Conservation (phyloP, 2,797 vertebrate species). For the Limosa lapponica region DNA sequence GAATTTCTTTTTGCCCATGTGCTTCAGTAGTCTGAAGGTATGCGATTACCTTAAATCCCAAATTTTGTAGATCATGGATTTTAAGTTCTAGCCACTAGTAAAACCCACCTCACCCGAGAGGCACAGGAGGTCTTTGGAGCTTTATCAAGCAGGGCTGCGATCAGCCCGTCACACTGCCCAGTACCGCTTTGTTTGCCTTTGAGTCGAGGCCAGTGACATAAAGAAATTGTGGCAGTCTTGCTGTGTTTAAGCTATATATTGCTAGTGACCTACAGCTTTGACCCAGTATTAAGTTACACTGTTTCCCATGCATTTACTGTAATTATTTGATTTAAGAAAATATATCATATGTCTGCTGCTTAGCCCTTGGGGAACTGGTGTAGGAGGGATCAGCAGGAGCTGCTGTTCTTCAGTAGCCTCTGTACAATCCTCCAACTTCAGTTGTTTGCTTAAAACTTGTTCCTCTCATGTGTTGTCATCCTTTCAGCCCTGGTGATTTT, state of each 20-base stretch:
- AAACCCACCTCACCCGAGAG: neutral
- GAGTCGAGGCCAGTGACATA: neutral
- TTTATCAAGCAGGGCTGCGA: neutral
- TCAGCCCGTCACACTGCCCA: rapidly evolving
- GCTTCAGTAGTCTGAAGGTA: neutral
- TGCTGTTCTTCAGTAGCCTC: constrained; percentile 50
- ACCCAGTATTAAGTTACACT: constrained; percentile 39
- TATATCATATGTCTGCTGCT: constrained; percentile 51
- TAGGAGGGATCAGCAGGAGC: constrained; percentile 56
- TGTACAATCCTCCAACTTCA: neutral
- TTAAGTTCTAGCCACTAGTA: neutral
- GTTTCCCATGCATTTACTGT: constrained; percentile 66
- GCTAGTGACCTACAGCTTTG: constrained; percentile 47
- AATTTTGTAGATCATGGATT: neutral
- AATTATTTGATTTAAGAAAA: constrained; percentile 65
- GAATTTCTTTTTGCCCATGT: neutral
- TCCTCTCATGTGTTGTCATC: constrained; percentile 29
- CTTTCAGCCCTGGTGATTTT: constrained; percentile 35
- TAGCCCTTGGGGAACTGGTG: constrained; percentile 21
- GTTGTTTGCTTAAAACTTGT: constrained; percentile 46
- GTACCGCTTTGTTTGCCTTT: neutral
- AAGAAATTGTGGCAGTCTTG: constrained; percentile 10
- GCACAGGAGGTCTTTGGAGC: neutral
- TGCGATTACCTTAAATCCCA: neutral
- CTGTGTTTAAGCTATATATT: constrained; percentile 38